Conservation (phyloP, 1,140 invertebrate genomes). For the Euwallacea similis region DNA sequence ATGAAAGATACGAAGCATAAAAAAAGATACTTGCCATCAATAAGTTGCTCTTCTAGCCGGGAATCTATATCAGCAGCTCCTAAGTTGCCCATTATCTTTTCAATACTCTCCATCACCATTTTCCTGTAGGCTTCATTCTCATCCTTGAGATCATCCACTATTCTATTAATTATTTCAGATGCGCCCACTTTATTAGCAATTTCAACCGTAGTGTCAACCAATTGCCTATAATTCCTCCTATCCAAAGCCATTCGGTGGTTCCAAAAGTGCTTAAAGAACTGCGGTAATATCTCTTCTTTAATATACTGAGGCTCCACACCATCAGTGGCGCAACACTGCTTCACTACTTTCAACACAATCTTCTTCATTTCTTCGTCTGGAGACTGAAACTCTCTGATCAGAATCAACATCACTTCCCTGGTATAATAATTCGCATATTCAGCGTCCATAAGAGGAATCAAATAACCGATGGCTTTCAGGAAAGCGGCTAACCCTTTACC, state of each 20-base stretch:
- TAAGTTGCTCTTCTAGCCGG: constrained; percentile 95
- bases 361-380: constrained; percentile 99
- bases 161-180: constrained; percentile 97
- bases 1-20: too few relatives aligned
- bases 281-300: constrained; percentile 97
- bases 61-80: constrained; percentile 98
- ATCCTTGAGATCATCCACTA: constrained; percentile 99
- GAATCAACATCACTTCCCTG: constrained; percentile 98
- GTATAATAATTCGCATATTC: constrained; percentile 99
- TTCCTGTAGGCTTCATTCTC: constrained; percentile 99
- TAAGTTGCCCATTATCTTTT: constrained; percentile 97
- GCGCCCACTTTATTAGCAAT: constrained; percentile 99
- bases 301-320: constrained; percentile 99
- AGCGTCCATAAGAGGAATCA: constrained; percentile 99
- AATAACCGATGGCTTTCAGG: constrained; percentile 98
- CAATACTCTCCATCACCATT: constrained; percentile 99
- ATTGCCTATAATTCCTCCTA: constrained; percentile 93
- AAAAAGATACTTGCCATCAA: constrained; percentile 72
- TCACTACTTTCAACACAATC: constrained; percentile 99
- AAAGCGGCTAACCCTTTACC: constrained; percentile 99
- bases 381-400: constrained; percentile 98
- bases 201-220: constrained; percentile 99
- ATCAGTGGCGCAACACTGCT: constrained; percentile 99
- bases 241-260: constrained; percentile 99
- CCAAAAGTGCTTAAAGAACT: constrained; percentile 99